Conservation (phyloP, 2,113 vertebrate species). For the Lichenostomus cassidix region DNA sequence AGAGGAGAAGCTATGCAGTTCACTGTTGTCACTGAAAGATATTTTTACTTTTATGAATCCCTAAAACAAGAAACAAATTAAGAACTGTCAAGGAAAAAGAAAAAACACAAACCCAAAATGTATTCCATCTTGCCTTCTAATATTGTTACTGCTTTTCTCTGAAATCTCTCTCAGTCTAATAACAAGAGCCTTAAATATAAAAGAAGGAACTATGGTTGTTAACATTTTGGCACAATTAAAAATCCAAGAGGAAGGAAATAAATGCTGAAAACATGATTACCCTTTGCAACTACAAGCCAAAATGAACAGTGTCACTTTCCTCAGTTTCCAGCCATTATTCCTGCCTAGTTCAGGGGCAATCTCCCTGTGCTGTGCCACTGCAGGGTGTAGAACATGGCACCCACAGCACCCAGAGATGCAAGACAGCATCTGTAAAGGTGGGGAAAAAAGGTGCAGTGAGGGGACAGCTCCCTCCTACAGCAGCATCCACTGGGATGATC, state of each 20-base stretch:
- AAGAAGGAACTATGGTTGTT: not conserved
- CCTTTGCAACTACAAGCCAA: not conserved
- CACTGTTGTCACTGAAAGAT: constrained; percentile 49
- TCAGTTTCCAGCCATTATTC: not conserved
- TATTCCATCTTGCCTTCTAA: constrained; percentile 51
- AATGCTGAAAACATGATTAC: not conserved
- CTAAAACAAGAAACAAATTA: constrained; percentile 64
- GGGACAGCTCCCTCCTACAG: not conserved
- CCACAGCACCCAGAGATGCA: not conserved
- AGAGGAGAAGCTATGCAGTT: constrained; percentile 37
- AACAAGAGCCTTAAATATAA: constrained; percentile 22
- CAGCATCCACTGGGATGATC: not conserved
- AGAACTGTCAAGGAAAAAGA: constrained; percentile 61
- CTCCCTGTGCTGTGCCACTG: not conserved
- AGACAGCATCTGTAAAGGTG: not conserved
- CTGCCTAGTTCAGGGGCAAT: not conserved
- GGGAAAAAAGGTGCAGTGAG: not conserved
- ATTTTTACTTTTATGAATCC: constrained; percentile 69
- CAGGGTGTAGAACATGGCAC: not conserved
- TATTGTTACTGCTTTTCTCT: constrained; percentile 16
- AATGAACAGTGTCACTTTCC: not conserved
- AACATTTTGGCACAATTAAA: not conserved
- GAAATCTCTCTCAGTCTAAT: constrained; percentile 7
- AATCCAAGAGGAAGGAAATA: constrained; percentile 1
- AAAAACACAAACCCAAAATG: constrained; percentile 4